Evolutionary conservation across 2,888 invertebrate species (phyloP).

Genomic region (Cylindroiulus punctatus): DNA sequence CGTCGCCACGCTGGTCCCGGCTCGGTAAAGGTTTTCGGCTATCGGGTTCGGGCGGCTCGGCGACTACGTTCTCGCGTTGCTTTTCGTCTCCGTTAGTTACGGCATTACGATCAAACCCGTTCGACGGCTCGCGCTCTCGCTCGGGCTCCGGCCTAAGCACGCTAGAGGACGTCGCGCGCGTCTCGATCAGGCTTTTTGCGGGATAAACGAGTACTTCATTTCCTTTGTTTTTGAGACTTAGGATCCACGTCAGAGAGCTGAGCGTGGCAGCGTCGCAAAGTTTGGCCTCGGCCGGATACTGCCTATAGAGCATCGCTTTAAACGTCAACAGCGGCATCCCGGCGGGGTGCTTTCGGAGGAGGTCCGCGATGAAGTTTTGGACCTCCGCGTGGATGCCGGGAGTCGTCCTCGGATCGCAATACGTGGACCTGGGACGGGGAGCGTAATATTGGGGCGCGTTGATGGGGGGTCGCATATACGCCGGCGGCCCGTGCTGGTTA

Average conservation of each 20-base stretch:
- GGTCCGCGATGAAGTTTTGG: not conserved
- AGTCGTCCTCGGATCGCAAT: not conserved
- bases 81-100: not conserved
- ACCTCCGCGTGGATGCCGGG: not conserved
- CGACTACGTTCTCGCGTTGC: no score
- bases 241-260: not conserved
- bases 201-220: not conserved
- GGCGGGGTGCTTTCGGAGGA: not conserved
- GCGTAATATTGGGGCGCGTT: not conserved
- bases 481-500: no score
- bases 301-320: not conserved
- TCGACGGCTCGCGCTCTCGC: no score
- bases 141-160: no score
- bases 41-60: no score
- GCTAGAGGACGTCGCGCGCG: not conserved
- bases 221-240: not conserved
- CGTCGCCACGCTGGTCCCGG: no score
- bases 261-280: not conserved
- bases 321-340: not conserved
- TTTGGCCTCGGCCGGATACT: not conserved
- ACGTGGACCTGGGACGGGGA: not conserved
- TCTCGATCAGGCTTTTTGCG: not conserved
- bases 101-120: no score
- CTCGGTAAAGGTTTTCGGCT: no score
- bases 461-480: no score